Base-by-base conservation (phyloP, 2,888 invertebrate species). In the Sphinx pinastri region DNA sequence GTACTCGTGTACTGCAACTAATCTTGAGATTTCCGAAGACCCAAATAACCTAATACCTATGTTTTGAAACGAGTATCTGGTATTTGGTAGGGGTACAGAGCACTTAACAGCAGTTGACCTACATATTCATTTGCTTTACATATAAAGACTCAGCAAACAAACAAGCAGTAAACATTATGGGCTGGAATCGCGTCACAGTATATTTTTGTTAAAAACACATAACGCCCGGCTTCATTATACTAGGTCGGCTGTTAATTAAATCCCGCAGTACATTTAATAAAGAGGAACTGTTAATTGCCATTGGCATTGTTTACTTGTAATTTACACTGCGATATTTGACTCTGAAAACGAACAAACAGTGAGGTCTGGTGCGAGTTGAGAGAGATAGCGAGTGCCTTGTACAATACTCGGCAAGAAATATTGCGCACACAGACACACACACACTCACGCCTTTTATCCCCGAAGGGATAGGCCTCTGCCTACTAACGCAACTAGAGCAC, bases 231-330 rank as follows among this genome's bases (percentile, higher is more conserved):
- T 38, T 11, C 49, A 16, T 49, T 19, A 63, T 63, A 19, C 55
- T 25, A 55, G 19, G 45, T 47, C 31, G 60, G 12, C 55, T 7
- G 63, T 68, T 71, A 68, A 71, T 71, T 63, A 54, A 68, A 68
- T 68, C 60, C 55, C 60, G 60, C 59, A 49, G 58, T 49, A 68
- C 55, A 57, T 63, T 55, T 71, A 71, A 68, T 71, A 68, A 49
- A 68, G 68, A 55, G 63, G 52, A 66, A 71, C 68, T 67, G 71
- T 67, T 69, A 69, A 69, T 67, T 69, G 71, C 58, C 67, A 67
- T 60, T 66, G 31, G 16, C 68, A 19, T 68, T 71, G 69, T 71
- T 69, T 71, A 67, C 59, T 68, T 71, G 71, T 71, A 59, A 71
- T 71, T 71, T 69, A 67, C 68, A 68, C 52, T 54, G 71, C 31